A percentile compares a stretch with the other conserved stretches of the same genome.
phyloP scores from a whole-genome alignment of 2,888 invertebrate genomes.

The Branchellion lobata region DNA sequence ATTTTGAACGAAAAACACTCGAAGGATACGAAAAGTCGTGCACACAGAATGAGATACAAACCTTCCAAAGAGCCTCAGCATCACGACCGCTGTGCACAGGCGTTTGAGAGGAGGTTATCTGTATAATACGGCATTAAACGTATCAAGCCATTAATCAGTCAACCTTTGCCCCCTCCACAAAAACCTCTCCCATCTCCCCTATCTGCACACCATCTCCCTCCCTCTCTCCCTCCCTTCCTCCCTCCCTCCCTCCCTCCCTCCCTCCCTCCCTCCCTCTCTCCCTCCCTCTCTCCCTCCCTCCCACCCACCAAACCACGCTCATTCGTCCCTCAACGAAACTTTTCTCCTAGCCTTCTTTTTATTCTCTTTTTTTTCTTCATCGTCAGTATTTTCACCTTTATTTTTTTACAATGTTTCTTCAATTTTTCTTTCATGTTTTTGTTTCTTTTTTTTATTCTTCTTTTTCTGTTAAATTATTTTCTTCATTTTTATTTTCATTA shows the following conservation, averaged over 20 bases:
- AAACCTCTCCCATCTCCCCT: neutral
- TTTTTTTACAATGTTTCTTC: neutral
- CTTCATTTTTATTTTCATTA: no score
- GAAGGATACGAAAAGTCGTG: no score
- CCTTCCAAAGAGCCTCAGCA: no score
- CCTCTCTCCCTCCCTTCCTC: no score
- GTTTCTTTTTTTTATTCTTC: neutral
- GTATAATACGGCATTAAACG: neutral
- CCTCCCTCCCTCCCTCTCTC: no score
- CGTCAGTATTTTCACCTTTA: neutral
- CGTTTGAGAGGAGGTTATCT: neutral
- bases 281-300: neutral
- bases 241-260: no score
- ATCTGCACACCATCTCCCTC: no score
- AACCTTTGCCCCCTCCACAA: neutral
- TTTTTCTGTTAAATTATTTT: neutral
- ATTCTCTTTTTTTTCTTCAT: neutral
- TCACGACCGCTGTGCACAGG: no score
- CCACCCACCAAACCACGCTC: neutral
- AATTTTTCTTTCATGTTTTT: neutral
- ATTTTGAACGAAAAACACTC: no score
- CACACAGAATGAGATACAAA: no score
- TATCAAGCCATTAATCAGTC: conserved; percentile 5
- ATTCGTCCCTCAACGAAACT: neutral
- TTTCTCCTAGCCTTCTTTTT: neutral